Percentiles rank a stretch among this genome's conserved stretches.
Evolutionary conservation across 1,140 invertebrate species (phyloP).

Genomic region (Cecropterus lyciades): DNA sequence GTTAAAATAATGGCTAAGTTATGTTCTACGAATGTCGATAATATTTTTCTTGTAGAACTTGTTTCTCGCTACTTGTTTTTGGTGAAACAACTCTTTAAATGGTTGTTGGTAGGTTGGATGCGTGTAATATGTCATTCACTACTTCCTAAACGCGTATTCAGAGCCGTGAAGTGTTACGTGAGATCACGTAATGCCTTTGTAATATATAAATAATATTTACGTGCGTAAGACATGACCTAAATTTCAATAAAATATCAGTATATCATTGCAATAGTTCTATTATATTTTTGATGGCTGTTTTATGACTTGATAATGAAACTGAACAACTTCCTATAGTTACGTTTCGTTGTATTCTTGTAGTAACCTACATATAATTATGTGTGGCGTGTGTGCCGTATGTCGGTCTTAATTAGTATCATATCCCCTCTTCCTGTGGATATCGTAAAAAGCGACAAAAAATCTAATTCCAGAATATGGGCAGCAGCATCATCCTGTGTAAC

Average conservation of each 20-base stretch:
- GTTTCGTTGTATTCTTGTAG: too few relatives aligned
- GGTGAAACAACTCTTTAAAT: conserved; percentile 4
- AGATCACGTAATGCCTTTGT: conserved; percentile 45
- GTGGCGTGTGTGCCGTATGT: too few relatives aligned
- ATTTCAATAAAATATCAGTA: conserved; percentile 9
- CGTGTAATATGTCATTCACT: conserved; percentile 48
- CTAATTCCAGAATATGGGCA: too few relatives aligned
- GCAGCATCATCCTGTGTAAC: too few relatives aligned
- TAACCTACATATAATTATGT: too few relatives aligned
- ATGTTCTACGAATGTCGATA: too few relatives aligned
- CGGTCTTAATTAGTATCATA: too few relatives aligned
- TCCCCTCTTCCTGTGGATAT: too few relatives aligned
- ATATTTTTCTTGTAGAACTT: too few relatives aligned
- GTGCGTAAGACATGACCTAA: conserved; percentile 39
- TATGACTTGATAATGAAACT: neutral
- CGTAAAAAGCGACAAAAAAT: too few relatives aligned
- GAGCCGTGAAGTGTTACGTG: conserved; percentile 51
- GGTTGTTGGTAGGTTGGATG: conserved; percentile 28
- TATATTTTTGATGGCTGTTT: conserved; percentile 1
- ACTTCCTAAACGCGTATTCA: conserved; percentile 54
- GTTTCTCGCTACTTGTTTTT: neutral
- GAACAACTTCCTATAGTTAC: too few relatives aligned
- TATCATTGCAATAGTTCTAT: neutral
- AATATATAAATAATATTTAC: conserved; percentile 41
- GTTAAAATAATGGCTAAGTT: too few relatives aligned